Conservation (phyloP, 2,797 vertebrate species). For the Linurgus olivaceus region DNA sequence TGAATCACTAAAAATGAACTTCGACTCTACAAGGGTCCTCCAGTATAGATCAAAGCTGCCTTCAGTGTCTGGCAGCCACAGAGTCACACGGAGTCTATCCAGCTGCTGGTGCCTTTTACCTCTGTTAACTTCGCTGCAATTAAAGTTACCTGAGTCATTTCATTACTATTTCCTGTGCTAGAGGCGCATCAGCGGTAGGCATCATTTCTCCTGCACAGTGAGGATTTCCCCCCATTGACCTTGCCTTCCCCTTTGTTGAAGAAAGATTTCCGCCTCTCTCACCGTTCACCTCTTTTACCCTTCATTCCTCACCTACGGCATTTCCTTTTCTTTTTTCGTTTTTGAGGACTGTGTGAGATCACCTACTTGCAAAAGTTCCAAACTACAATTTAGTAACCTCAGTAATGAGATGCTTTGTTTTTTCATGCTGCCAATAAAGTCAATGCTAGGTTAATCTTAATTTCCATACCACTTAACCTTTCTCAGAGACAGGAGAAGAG, state of each 20-base stretch:
- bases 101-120: constrained; percentile 23
- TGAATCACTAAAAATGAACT: not conserved
- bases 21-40: not conserved
- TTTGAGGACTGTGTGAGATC: not conserved
- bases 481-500: not conserved
- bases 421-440: not conserved
- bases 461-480: not conserved
- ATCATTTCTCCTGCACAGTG: not conserved
- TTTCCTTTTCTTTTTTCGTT: not conserved
- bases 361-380: not conserved
- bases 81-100: not conserved
- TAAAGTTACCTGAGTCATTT: constrained; percentile 5
- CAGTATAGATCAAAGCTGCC: not conserved
- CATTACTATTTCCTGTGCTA: not conserved
- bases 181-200: not conserved
- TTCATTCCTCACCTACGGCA: not conserved
- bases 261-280: not conserved
- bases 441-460: not conserved
- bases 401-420: not conserved
- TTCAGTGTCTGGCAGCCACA: not conserved
- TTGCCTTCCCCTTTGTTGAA: not conserved
- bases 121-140: not conserved
- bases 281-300: not conserved
- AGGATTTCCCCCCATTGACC: not conserved
- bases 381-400: not conserved